Percentiles rank a stretch among this genome's conserved stretches.
Conservation (phyloP, 2,888 invertebrate species). For the Meteorus cinctellus region DNA sequence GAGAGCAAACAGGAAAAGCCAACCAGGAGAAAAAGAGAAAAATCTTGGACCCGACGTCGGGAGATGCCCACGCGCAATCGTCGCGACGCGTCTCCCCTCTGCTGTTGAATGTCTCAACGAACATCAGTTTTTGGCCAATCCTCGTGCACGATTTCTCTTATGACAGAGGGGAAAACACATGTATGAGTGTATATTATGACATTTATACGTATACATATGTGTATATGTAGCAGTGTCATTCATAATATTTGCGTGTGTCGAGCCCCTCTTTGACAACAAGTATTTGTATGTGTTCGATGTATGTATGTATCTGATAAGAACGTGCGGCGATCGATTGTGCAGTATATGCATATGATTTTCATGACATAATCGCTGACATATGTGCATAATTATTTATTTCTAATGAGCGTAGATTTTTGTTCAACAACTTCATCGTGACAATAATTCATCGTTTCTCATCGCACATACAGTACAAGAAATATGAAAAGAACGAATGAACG, state of each 20-base stretch:
- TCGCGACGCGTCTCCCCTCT: slow-evolving; percentile 24
- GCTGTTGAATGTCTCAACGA: not conserved
- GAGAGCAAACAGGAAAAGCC: not conserved
- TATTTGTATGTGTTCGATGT: not conserved
- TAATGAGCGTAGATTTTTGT: not conserved
- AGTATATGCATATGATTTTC: not conserved
- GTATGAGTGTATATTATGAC: slow-evolving; percentile 25
- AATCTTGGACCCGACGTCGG: not conserved
- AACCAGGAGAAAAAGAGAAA: not conserved
- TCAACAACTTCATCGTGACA: not conserved
- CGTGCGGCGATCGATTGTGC: not conserved
- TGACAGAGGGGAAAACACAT: slow-evolving; percentile 42
- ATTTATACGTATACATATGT: not conserved
- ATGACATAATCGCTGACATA: not conserved
- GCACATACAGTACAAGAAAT: not conserved
- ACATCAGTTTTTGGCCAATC: slow-evolving; percentile 16
- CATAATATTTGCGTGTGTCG: slow-evolving; percentile 58
- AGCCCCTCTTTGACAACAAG: slow-evolving; percentile 11
- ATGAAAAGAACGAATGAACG: not conserved
- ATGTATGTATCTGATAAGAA: not conserved
- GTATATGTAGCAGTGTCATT: slow-evolving; percentile 62
- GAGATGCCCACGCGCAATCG: slow-evolving; percentile 24
- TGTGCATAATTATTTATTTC: not conserved
- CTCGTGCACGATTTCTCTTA: slow-evolving; percentile 3
- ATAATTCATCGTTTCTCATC: not conserved